Conservation (phyloP, 2,113 vertebrate genomes). For the Apus apus region DNA sequence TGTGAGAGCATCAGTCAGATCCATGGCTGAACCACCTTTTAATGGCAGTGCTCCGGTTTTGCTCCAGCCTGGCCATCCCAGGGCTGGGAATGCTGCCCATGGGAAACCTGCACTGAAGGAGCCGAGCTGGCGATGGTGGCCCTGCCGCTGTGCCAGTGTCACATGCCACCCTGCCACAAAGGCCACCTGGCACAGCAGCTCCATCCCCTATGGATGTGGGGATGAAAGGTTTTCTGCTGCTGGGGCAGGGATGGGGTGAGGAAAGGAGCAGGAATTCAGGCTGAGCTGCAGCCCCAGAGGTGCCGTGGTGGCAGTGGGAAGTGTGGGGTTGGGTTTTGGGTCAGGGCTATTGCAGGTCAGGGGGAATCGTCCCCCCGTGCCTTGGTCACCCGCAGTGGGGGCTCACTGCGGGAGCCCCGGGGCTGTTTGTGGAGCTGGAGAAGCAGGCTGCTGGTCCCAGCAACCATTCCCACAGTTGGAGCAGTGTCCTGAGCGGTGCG, state of each 20-base stretch:
- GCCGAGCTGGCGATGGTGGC: not conserved
- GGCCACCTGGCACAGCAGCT: not conserved
- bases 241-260: not conserved
- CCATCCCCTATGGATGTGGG: fast-evolving
- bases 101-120: not conserved
- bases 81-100: constrained; percentile 19
- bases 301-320: fast-evolving
- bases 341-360: not conserved
- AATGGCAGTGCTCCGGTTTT: not conserved
- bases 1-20: fast-evolving
- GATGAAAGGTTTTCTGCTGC: not conserved
- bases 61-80: fast-evolving
- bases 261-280: fast-evolving
- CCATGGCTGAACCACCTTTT: not conserved
- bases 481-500: not conserved
- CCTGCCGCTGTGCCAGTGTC: not conserved
- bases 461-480: not conserved
- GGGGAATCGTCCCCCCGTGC: not conserved
- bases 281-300: not conserved
- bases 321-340: fast-evolving
- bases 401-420: not conserved
- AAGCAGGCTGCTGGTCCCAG: not conserved
- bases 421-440: not conserved
- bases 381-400: not conserved
- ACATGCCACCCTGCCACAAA: not conserved